Evolutionary conservation across 2,113 vertebrate species (phyloP).

Genomic region (Cichladusa arquata): DNA sequence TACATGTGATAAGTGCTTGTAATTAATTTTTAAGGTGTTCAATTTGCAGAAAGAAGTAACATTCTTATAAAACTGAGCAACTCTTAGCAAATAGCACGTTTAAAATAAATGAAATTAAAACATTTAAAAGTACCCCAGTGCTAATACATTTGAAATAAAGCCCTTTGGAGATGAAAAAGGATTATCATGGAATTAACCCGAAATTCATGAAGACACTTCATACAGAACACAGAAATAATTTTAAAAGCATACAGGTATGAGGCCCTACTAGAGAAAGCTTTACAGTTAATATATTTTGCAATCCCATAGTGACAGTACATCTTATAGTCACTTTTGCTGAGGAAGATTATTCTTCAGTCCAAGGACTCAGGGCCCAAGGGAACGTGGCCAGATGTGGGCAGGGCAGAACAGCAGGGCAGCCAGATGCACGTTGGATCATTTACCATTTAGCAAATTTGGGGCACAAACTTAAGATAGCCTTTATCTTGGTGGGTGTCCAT

Average conservation of each 20-base stretch:
- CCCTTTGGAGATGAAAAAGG: neutral
- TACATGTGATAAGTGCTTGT: neutral
- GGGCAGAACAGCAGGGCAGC: neutral
- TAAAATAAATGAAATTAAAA: neutral
- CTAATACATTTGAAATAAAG: neutral
- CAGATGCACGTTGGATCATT: neutral
- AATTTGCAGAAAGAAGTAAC: neutral
- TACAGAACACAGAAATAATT: neutral
- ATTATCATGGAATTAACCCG: neutral
- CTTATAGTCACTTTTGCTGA: neutral
- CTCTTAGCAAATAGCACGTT: neutral
- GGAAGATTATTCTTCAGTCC: neutral
- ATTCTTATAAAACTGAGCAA: neutral
- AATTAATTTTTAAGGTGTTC: neutral
- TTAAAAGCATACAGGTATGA: neutral
- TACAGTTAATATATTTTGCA: neutral
- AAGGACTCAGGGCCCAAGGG: neutral
- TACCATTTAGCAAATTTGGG: neutral
- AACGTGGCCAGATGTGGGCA: neutral
- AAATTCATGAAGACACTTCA: neutral
- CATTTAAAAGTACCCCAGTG: neutral
- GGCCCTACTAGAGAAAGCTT: neutral
- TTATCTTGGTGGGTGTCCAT: neutral
- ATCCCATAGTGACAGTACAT: rapidly evolving
- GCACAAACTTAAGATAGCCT: neutral